These are phyloP conservation scores for Ceuthmochares aereus DNA, from an alignment of 2,113 vertebrate genomes.

Conservation along the genomic window DNA sequence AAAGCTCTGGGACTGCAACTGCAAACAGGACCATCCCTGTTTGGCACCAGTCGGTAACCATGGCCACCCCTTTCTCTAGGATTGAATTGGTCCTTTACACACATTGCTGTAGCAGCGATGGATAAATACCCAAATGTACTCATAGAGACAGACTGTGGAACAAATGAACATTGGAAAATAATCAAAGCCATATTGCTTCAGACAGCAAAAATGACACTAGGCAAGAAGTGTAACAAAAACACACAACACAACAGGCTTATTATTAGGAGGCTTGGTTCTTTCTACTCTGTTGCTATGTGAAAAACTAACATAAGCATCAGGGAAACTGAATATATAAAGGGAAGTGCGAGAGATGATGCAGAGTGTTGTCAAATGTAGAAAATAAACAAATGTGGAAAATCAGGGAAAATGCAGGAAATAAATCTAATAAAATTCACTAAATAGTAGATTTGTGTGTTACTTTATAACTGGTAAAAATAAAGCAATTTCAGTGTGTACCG, in stretches of 20 bases:
- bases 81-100: background rate
- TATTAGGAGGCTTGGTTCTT: background rate
- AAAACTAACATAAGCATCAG: background rate
- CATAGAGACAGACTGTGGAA: conserved; percentile 23
- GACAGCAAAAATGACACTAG: conserved; percentile 10
- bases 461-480: background rate
- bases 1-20: background rate
- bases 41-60: background rate
- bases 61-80: background rate
- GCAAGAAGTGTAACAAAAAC: background rate
- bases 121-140: background rate
- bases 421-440: background rate
- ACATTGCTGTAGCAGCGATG: background rate
- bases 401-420: background rate
- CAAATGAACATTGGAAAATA: conserved; percentile 35
- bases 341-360: background rate
- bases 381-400: background rate
- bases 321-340: background rate
- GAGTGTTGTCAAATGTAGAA: background rate
- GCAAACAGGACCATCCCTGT: conserved; percentile 3
- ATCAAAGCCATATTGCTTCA: conserved; percentile 35
- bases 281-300: background rate
- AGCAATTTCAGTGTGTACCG: accelerated
- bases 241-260: background rate
- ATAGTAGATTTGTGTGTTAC: background rate